Conservation (phyloP, 2,113 vertebrate genomes). For the Sinocyclocheilus grahami region DNA sequence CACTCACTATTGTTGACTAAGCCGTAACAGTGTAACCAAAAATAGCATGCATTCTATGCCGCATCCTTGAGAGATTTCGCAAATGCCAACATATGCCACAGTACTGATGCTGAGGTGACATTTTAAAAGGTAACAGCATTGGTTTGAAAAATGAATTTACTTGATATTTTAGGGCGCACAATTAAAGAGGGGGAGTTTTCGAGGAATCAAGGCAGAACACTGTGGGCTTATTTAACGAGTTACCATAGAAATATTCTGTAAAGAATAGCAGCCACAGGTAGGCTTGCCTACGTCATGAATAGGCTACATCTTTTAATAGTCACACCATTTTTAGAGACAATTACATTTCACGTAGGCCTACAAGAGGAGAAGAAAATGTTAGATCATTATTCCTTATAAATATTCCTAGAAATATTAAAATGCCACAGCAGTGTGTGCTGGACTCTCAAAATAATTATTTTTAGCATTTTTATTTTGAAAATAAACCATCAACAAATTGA, state of each 20-base stretch:
- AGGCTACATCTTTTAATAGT: constrained; percentile 8
- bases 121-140: constrained; percentile 42
- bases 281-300: background rate
- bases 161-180: constrained; percentile 25
- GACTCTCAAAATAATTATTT: background rate
- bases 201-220: background rate
- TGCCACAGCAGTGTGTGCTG: background rate
- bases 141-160: constrained; percentile 26
- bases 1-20: background rate
- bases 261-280: constrained; percentile 28
- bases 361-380: background rate
- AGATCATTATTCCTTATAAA: background rate
- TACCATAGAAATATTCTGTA: constrained; percentile 45
- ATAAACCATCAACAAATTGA: background rate
- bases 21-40: background rate
- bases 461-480: background rate
- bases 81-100: constrained; percentile 44
- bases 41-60: constrained; percentile 18
- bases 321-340: background rate
- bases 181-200: constrained; percentile 45
- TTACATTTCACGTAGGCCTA: background rate
- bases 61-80: background rate
- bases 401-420: background rate
- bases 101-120: constrained; percentile 41
- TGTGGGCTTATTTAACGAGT: constrained; percentile 26